Base-by-base conservation (phyloP, 2,888 invertebrate species). In the Eupeodes latifasciatus region DNA sequence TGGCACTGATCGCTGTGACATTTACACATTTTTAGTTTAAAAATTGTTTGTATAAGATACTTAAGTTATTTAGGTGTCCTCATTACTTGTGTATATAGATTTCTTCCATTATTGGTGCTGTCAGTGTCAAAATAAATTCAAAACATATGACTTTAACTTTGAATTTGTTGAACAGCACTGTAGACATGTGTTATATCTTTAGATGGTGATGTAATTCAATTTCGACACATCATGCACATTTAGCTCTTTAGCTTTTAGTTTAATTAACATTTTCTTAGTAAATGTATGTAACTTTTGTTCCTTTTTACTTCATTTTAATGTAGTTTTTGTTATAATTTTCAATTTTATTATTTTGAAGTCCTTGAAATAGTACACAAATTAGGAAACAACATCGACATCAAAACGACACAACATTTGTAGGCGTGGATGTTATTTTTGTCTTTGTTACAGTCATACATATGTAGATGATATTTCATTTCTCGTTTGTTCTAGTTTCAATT, bases 361-460 rank as follows among this genome's bases (percentile, higher is more conserved):
- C 72, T 72, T 72, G 72, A 72, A 72, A 34, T 59, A 34, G 57
- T 47, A 72, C 47, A 59, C 72, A 59, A 59, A 72, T 72, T 72
- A 72, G 57, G 57, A 59, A 72, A 72, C 11, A 44, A 57, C 34
- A 59, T 7, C 2, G 12, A 2, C 34, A 7, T 40, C 9, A 40
- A 10, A 40, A 1, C 27, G 0, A 59, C 11, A 72, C 2, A 51
- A 44, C 9, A 27, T 27, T 44, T 72, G 59, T 72, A 47, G 72
- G 72, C n/a, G 72, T 72, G 27, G 5, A 51, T 5, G 6, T 34
- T 69, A 16, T 57, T 12, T 44, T 40, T 27, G 12, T 34, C 27
- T 27, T 9, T 5, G 40, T 40, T n/a, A 0, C 4, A 16, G 27
- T 57, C 66, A 27, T 44, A n/a, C n/a, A n/a, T n/a, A n/a, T n/a